Percentiles rank a stretch among this genome's conserved stretches.
Evolutionary conservation across 2,113 vertebrate species (phyloP).

Genomic region (Ptychochromis oligacanthus): DNA sequence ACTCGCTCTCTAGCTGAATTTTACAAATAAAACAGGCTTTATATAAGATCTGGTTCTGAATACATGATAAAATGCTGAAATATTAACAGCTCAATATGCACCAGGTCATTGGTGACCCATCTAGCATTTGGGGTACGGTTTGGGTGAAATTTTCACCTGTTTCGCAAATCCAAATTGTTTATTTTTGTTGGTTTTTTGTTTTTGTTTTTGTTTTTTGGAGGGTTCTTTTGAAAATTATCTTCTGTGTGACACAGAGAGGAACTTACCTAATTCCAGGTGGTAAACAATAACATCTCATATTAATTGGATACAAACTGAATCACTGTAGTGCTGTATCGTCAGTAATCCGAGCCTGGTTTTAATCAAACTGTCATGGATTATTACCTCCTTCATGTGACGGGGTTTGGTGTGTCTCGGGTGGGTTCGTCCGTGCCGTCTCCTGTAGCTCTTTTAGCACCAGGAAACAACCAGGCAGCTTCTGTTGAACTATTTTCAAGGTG

Average conservation of each 20-base stretch:
- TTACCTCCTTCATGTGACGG: constrained; percentile 32
- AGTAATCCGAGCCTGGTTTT: constrained; percentile 49
- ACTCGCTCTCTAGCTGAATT: neutral
- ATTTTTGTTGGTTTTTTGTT: too few relatives aligned
- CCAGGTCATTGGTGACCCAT: too few relatives aligned
- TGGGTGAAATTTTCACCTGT: too few relatives aligned
- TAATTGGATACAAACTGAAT: constrained; percentile 59
- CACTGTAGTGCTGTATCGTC: constrained; percentile 5
- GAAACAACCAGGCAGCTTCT: neutral
- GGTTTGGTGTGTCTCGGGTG: constrained; percentile 19
- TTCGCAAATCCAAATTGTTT: too few relatives aligned
- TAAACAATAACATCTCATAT: constrained; percentile 42
- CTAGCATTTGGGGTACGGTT: too few relatives aligned
- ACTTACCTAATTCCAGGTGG: constrained; percentile 23
- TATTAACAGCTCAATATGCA: too few relatives aligned
- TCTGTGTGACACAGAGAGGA: neutral
- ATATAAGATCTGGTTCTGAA: neutral
- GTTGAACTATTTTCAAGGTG: neutral
- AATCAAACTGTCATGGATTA: constrained; percentile 65
- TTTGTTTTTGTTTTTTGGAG: too few relatives aligned
- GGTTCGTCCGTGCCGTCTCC: constrained; percentile 1
- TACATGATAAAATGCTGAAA: neutral
- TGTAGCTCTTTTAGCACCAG: constrained; percentile 12
- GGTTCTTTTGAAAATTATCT: neutral
- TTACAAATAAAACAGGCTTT: neutral